Evolutionary conservation across 2,797 vertebrate species (phyloP), one percentile per base, ranked within the genome.

Genomic region (Salmo trutta): DNA sequence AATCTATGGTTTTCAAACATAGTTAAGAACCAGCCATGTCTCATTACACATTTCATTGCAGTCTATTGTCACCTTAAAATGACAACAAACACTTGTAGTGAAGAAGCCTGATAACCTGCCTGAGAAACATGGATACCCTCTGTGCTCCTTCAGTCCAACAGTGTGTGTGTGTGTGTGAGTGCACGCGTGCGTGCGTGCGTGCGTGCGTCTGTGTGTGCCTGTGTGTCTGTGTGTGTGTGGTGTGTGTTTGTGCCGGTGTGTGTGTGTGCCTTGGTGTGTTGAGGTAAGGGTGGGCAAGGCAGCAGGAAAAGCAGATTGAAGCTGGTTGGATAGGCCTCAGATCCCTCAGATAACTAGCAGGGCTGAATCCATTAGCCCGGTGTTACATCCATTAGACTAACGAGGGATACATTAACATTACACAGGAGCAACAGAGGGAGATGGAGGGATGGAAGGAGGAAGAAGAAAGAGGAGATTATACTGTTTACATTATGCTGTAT

Each of bases 101-200:
- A n/a, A 56, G 54, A n/a, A 56, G 19, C n/a, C 56, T n/a, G n/a
- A 5, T 6, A 59, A 21, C 19, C 16, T n/a, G n/a, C 56, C n/a
- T 59, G 2, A 21, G 56, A 62, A 62, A 62, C 6, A n/a, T 21
- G 56, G 5, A 2, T 62, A 14, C 47, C 64, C 66, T 33, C 77
- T 71, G 33, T 36, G 33, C 73, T 27, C 36, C 53, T 67, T 15
- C 47, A n/a, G 59, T 36, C 10, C 27, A n/a, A 14, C 12, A 31
- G 62, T 56, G 69, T 78, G 74, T 77, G 73, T 73, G 64, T 59
- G 67, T 75, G 71, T 41, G 36, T 10, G 36, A 2, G 36, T 2
- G 7, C 10, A 1, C 10, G 36, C 10, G 36, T 41, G 8, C n/a
- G 1, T n/a, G 64, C 75, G 74, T 77, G 69, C 71, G 64, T 52